Evolutionary conservation across 2,888 invertebrate species (phyloP).

Genomic region (Eucera pruinosa): DNA sequence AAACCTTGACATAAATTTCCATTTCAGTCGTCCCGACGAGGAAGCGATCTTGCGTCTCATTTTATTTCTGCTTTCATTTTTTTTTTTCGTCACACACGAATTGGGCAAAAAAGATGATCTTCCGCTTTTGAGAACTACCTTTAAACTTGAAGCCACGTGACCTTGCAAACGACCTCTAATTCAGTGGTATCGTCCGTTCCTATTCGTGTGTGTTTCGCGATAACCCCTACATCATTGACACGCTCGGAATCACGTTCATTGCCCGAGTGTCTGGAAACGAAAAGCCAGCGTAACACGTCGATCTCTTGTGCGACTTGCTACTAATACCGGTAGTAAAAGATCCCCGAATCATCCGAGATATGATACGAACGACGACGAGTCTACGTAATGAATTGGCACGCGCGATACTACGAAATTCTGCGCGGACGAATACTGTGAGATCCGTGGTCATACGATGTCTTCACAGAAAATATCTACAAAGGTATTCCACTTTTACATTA

Average conservation of each 20-base stretch:
- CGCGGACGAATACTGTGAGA: conserved; percentile 87
- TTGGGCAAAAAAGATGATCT: conserved; percentile 2
- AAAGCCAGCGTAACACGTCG: not conserved
- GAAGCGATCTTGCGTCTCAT: not conserved
- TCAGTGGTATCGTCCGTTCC: conserved; percentile 58
- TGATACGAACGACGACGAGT: conserved; percentile 90
- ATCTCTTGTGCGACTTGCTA: conserved; percentile 42
- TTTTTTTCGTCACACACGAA: not conserved
- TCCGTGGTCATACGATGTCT: conserved; percentile 87
- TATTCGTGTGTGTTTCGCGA: conserved; percentile 32
- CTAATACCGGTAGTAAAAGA: conserved; percentile 33
- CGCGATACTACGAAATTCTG: conserved; percentile 87
- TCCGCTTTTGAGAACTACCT: conserved; percentile 36
- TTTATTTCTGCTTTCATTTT: conserved; percentile 5
- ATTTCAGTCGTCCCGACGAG: not conserved
- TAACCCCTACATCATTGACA: conserved; percentile 50
- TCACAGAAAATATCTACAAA: conserved; percentile 87
- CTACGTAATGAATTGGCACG: conserved; percentile 89
- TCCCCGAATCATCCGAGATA: conserved; percentile 75
- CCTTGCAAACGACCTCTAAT: conserved; percentile 83
- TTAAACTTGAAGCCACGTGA: conserved; percentile 75
- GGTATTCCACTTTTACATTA: conserved; percentile 82
- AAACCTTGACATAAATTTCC: conserved; percentile 29
- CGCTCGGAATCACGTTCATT: conserved; percentile 29
- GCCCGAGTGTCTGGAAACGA: conserved; percentile 27